Evolutionary conservation across 1,140 invertebrate genomes (phyloP).

Genomic region (Caenorhabditis remanei): DNA sequence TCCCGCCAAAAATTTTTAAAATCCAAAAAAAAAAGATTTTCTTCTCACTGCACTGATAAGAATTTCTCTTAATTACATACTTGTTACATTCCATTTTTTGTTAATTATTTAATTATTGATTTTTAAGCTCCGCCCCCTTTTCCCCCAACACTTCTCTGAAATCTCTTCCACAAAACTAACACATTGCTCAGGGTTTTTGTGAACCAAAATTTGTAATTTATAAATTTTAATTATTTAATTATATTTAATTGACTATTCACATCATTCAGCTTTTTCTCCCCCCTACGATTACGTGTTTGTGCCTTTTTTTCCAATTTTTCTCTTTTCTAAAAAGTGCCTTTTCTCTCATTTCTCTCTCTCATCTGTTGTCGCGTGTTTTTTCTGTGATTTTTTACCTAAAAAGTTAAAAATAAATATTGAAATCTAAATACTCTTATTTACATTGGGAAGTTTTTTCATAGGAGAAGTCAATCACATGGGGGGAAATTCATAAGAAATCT

Average conservation of each 20-base stretch:
- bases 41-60: constrained; percentile 52
- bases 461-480: background rate
- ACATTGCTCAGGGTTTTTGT: constrained; percentile 46
- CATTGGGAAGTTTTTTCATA: too few relatives aligned
- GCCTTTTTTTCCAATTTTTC: background rate
- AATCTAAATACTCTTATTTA: too few relatives aligned
- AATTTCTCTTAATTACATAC: constrained; percentile 1
- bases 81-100: constrained; percentile 25
- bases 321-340: constrained; percentile 13
- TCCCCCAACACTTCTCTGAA: background rate
- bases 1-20: background rate
- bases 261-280: background rate
- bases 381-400: constrained; percentile 7
- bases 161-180: constrained; percentile 13
- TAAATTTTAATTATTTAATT: background rate
- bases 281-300: constrained; percentile 44
- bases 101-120: background rate
- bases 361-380: constrained; percentile 15
- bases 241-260: background rate
- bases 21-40: background rate
- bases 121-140: background rate
- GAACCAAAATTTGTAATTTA: constrained; percentile 13
- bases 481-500: too few relatives aligned
- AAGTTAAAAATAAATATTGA: too few relatives aligned
- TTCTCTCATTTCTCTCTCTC: background rate